phyloP scores from a whole-genome alignment of 35 echinoderm and acorn worm genomes.

The Stichopus chloronotus region DNA sequence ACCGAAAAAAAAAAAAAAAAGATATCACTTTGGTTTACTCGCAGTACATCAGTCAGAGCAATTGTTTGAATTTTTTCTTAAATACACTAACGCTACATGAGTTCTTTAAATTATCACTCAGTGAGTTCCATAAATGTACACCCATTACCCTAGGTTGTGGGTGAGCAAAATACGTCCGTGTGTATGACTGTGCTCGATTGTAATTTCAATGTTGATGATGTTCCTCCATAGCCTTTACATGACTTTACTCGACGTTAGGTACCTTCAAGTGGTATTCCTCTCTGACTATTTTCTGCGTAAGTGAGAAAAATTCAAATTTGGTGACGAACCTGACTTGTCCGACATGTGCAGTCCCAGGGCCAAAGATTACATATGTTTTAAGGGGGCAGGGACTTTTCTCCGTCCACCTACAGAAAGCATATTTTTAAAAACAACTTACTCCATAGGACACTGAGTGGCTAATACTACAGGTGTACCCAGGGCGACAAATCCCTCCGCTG shows the following conservation, averaged over 20 bases:
- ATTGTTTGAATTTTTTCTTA: background rate
- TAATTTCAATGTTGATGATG: background rate
- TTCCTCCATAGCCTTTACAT: no score
- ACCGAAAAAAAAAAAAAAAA: no score
- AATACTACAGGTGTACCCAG: background rate
- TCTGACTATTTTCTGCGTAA: background rate
- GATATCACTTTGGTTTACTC: no score
- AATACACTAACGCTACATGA: background rate
- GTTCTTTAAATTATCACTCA: background rate
- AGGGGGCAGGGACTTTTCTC: no score
- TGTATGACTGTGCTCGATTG: background rate
- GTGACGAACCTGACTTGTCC: background rate
- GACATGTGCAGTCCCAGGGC: background rate
- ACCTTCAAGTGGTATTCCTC: background rate
- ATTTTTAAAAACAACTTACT: background rate
- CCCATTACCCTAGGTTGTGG: background rate
- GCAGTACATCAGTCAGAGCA: background rate
- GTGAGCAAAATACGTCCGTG: background rate
- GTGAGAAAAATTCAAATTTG: background rate
- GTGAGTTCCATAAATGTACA: background rate
- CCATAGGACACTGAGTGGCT: conserved; percentile 11
- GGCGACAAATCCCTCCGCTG: background rate
- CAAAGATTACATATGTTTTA: no score
- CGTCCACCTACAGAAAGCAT: no score
- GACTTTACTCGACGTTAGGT: no score